Evolutionary conservation across 2,113 vertebrate genomes (phyloP).

Genomic region (Sterna hirundo): DNA sequence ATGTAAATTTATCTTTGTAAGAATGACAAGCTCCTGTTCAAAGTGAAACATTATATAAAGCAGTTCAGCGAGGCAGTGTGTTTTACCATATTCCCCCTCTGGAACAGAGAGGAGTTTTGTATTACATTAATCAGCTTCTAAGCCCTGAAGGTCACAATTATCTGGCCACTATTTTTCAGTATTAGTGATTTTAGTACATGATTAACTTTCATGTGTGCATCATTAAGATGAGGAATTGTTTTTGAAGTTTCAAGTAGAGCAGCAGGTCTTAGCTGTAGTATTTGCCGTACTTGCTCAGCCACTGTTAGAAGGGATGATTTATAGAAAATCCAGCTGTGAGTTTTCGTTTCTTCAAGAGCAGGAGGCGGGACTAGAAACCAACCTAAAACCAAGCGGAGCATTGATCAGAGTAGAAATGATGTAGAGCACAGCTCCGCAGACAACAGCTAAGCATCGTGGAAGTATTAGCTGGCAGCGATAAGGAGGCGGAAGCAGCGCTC

Average conservation of each 20-base stretch:
- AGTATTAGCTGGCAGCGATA: slow-evolving; percentile 75
- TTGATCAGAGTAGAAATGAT: slow-evolving; percentile 76
- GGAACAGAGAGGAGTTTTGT: slow-evolving; percentile 28
- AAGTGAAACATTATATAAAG: not conserved
- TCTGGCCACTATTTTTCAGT: slow-evolving; percentile 58
- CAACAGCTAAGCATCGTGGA: slow-evolving; percentile 72
- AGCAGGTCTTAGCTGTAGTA: slow-evolving; percentile 59
- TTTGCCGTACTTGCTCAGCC: slow-evolving; percentile 66
- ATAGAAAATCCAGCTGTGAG: slow-evolving; percentile 82
- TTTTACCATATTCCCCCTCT: not conserved
- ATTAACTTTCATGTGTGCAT: slow-evolving; percentile 50
- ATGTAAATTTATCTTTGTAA: not conserved
- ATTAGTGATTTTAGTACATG: slow-evolving; percentile 58
- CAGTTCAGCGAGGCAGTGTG: not conserved
- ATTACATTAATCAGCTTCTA: slow-evolving; percentile 46
- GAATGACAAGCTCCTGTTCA: slow-evolving; percentile 3
- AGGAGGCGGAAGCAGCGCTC: slow-evolving; percentile 61
- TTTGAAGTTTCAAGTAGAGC: slow-evolving; percentile 62
- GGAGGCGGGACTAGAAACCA: slow-evolving; percentile 74
- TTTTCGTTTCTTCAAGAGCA: slow-evolving; percentile 74
- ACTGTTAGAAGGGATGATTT: slow-evolving; percentile 72
- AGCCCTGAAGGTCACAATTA: slow-evolving; percentile 63
- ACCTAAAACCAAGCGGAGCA: slow-evolving; percentile 74
- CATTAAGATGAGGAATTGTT: slow-evolving; percentile 55
- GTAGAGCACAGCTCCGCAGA: slow-evolving; percentile 71